Base-by-base conservation (phyloP, 1,140 invertebrate species). In the Bombus superbus region DNA sequence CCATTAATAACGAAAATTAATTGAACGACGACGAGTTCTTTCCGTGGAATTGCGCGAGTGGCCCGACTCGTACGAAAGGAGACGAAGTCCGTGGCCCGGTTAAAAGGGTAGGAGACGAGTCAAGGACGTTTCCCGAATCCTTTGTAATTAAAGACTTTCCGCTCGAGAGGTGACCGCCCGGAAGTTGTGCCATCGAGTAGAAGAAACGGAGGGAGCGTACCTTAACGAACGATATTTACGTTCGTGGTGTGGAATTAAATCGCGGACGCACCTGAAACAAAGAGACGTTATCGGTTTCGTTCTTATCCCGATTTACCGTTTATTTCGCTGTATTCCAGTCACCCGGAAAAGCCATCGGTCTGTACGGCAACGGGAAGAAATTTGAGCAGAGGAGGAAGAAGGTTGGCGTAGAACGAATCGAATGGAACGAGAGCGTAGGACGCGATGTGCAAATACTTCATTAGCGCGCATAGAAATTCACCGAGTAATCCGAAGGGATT, bases 1-100 rank as follows among this genome's bases (percentile, higher is more conserved):
- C 78, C 76, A 77, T 53, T 89, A 89, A 89, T 89, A 89, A 89
- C 69, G 72, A 72, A 86, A 89, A 89, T 89, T 89, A 89, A 89
- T 89, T 89, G 85, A 79, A 86, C 69, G 83, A 86, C 69, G 83
- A 86, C 78, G 64, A 78, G 69, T 89, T 86, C 79, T 86, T 69
- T 72, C 42, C 47, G 62, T 78, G 80, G 83, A 89, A 89, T 83
- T 89, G 57, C 66, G 80, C 83, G 81, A 81, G 53, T 59, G 42
- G 78, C 44, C 44, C 6, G 25, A 53, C 13, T 71, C 28, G 35
- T 13, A 40, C 15, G 57, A 62, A 75, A 42, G 77, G 35, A 59
- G 32, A 53, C 22, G 66, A 32, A 42, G n/a, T 68, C 35, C 47
- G 57, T 53, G 44, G 64, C 3, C 28, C 32, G 38, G 78, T 57